phyloP scores from a whole-genome alignment of 2,113 vertebrate species.

The Kryptolebias marmoratus region DNA sequence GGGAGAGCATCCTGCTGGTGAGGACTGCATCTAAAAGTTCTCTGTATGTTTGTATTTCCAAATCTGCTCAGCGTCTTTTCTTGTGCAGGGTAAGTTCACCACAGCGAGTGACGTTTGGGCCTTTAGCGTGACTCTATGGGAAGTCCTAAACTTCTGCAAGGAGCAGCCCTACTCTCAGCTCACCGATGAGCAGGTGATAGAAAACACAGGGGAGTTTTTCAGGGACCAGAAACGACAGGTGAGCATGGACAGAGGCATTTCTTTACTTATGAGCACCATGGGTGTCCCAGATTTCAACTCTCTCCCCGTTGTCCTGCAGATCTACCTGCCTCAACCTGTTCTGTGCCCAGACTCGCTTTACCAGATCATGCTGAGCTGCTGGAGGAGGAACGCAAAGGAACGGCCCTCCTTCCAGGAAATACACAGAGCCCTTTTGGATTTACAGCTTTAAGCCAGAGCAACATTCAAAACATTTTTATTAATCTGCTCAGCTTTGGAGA shows the following conservation, averaged over 20 bases:
- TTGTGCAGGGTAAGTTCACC: conserved; percentile 93
- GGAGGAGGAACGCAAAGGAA: conserved; percentile 94
- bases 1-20: conserved; percentile 98
- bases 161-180: conserved; percentile 97
- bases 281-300: background rate
- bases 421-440: conserved; percentile 86
- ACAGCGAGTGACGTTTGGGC: conserved; percentile 99
- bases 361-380: conserved; percentile 97
- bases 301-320: conserved; percentile 73
- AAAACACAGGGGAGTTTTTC: conserved; percentile 99
- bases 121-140: conserved; percentile 95
- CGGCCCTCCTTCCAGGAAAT: conserved; percentile 95
- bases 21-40: background rate
- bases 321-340: conserved; percentile 91
- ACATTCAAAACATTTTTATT: conserved; percentile 47
- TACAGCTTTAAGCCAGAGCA: conserved; percentile 64
- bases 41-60: background rate
- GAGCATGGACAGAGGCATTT: conserved; percentile 11
- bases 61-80: background rate
- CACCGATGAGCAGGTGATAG: conserved; percentile 97
- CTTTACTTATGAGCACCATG: fast-evolving
- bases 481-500: conserved; percentile 37
- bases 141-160: conserved; percentile 93
- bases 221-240: conserved; percentile 96
- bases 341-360: conserved; percentile 93